A percentile compares a stretch with the other conserved stretches of the same genome.
phyloP scores from a whole-genome alignment of 1,140 invertebrate genomes.

The Danaus plexippus region DNA sequence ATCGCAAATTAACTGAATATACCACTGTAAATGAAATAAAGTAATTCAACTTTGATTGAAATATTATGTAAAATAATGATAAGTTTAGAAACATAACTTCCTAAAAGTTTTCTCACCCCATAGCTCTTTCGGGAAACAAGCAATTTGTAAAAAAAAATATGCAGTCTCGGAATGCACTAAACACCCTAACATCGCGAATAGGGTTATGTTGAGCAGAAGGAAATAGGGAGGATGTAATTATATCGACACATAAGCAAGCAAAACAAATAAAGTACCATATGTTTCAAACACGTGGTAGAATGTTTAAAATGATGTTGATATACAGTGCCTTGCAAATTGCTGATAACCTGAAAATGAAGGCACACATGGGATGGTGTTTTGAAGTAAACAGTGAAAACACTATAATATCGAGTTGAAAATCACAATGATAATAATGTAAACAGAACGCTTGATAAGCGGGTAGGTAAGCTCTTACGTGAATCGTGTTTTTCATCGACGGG shows the following conservation, averaged over 20 bases:
- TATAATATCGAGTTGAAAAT: neutral
- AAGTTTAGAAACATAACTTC: neutral
- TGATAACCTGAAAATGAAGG: conserved; percentile 7
- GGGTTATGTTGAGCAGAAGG: too few relatives aligned
- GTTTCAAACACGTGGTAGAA: conserved; percentile 1
- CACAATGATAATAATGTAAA: conserved; percentile 4
- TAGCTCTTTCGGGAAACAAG: too few relatives aligned
- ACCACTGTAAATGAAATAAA: too few relatives aligned
- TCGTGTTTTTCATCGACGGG: conserved; percentile 85
- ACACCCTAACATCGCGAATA: too few relatives aligned
- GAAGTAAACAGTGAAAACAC: conserved; percentile 7
- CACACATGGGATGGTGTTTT: conserved; percentile 3
- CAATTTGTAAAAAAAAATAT: too few relatives aligned
- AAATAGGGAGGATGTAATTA: too few relatives aligned
- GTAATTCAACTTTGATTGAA: neutral
- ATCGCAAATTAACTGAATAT: too few relatives aligned
- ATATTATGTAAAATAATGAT: neutral
- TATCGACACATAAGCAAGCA: too few relatives aligned
- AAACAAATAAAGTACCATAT: too few relatives aligned
- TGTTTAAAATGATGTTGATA: conserved; percentile 5
- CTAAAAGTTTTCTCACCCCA: too few relatives aligned
- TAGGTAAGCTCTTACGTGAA: conserved; percentile 78
- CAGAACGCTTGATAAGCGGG: neutral
- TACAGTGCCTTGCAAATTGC: conserved; percentile 4
- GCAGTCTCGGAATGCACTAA: too few relatives aligned